A percentile compares a stretch with the other conserved stretches of the same genome.
Evolutionary conservation across 2,888 invertebrate species (phyloP).

Genomic region (Lissocephala sabroskyi): DNA sequence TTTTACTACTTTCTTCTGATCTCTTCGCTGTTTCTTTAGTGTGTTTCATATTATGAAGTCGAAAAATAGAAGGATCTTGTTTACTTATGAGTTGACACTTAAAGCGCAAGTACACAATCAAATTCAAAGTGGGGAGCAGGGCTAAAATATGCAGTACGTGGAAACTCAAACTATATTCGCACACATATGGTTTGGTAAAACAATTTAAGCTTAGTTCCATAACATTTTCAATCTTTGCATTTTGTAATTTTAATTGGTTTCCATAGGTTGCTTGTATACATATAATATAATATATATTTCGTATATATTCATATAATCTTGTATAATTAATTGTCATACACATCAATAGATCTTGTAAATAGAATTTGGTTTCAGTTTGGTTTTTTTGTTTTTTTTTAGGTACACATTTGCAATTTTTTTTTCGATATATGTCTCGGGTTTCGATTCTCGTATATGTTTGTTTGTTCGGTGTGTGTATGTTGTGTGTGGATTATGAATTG

Average conservation of each 20-base stretch:
- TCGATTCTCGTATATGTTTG: slow-evolving; percentile 31
- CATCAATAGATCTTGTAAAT: slow-evolving; percentile 43
- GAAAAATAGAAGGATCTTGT: background rate
- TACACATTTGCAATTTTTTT: slow-evolving; percentile 47
- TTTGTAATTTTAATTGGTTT: too few species aligned
- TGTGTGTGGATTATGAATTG: slow-evolving; percentile 8
- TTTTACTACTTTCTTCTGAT: too few species aligned
- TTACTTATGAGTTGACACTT: too few species aligned
- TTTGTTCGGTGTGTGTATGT: slow-evolving; percentile 9
- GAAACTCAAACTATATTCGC: slow-evolving; percentile 14
- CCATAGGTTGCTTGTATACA: too few species aligned
- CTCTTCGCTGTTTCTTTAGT: background rate
- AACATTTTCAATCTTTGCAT: slow-evolving; percentile 22
- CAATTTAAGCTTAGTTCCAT: slow-evolving; percentile 26
- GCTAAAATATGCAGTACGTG: background rate
- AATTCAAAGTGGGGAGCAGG: too few species aligned
- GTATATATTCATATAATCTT: slow-evolving; percentile 25
- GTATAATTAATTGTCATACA: slow-evolving; percentile 63
- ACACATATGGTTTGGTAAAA: slow-evolving; percentile 56
- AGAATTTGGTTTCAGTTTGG: slow-evolving; percentile 6
- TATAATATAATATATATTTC: slow-evolving; percentile 8
- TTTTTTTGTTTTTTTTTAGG: slow-evolving; percentile 33
- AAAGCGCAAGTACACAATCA: too few species aligned
- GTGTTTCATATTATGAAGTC: background rate
- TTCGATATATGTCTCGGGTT: slow-evolving; percentile 18